phyloP scores from a whole-genome alignment of 2,113 vertebrate genomes.

The Micromys minutus region DNA sequence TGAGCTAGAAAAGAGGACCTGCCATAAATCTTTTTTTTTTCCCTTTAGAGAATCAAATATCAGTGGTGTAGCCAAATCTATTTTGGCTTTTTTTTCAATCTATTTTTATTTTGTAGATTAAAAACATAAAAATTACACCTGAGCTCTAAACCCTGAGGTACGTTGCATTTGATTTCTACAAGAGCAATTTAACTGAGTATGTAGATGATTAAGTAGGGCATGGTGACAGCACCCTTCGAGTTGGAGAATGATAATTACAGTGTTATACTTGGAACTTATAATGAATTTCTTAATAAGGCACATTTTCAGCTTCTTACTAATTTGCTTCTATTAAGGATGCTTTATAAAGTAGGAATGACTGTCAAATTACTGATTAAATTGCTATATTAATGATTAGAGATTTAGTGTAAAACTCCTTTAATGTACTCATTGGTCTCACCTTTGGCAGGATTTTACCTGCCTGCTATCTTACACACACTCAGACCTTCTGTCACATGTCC shows the following conservation, averaged over 20 bases:
- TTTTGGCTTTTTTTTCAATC: background rate
- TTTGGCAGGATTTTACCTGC: background rate
- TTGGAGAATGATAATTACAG: constrained; percentile 5
- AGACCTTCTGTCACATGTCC: background rate
- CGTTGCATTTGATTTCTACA: background rate
- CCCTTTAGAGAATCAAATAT: background rate
- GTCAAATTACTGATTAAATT: constrained; percentile 47
- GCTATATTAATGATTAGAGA: constrained; percentile 36
- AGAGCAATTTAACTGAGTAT: background rate
- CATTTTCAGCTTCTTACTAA: constrained; percentile 51
- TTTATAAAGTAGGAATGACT: constrained; percentile 56
- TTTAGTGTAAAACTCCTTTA: constrained; percentile 19
- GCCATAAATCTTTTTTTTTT: background rate
- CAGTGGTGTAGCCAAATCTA: background rate
- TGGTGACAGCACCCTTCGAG: background rate
- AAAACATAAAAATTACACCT: background rate
- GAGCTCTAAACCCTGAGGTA: background rate
- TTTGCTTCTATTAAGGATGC: constrained; percentile 35
- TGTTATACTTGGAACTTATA: constrained; percentile 8
- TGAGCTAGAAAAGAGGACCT: background rate
- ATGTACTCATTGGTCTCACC: background rate
- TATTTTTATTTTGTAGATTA: constrained; percentile 38
- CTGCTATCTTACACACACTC: background rate
- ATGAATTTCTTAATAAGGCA: constrained; percentile 42
- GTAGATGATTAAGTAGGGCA: background rate